Evolutionary conservation across 2,797 vertebrate species (phyloP).

Genomic region (Cyclopterus lumpus): DNA sequence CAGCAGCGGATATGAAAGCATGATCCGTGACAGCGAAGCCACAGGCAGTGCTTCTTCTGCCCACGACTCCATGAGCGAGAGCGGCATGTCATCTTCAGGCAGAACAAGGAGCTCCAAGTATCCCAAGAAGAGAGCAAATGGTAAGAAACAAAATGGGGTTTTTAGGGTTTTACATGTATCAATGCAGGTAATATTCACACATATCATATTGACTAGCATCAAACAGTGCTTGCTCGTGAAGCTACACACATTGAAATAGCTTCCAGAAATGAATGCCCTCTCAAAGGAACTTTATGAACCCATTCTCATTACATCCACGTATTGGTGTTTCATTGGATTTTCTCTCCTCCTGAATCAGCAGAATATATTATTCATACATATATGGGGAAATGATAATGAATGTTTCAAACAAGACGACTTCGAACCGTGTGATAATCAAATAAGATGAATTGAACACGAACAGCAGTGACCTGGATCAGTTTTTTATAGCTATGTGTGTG

Average conservation of each 20-base stretch:
- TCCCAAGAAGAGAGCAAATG: constrained; percentile 93
- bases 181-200: constrained; percentile 13
- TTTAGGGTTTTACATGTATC: not conserved
- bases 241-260: constrained; percentile 5
- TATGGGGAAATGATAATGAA: constrained; percentile 57
- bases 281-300: constrained; percentile 54
- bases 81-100: constrained; percentile 90
- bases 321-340: constrained; percentile 64
- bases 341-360: constrained; percentile 60
- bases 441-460: constrained; percentile 57
- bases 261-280: constrained; percentile 29
- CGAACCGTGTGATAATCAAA: constrained; percentile 43
- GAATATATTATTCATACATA: constrained; percentile 64
- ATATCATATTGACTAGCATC: not conserved
- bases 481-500: constrained; percentile 31
- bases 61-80: constrained; percentile 97
- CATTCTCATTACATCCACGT: constrained; percentile 55
- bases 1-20: constrained; percentile 98
- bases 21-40: constrained; percentile 98
- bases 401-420: constrained; percentile 49
- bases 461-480: constrained; percentile 30
- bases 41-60: constrained; percentile 97
- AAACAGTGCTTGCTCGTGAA: not conserved
- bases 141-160: constrained; percentile 75
- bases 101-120: constrained; percentile 92